Base-by-base conservation (phyloP, 2,888 invertebrate genomes). In the Embidobia sp. region DNA sequence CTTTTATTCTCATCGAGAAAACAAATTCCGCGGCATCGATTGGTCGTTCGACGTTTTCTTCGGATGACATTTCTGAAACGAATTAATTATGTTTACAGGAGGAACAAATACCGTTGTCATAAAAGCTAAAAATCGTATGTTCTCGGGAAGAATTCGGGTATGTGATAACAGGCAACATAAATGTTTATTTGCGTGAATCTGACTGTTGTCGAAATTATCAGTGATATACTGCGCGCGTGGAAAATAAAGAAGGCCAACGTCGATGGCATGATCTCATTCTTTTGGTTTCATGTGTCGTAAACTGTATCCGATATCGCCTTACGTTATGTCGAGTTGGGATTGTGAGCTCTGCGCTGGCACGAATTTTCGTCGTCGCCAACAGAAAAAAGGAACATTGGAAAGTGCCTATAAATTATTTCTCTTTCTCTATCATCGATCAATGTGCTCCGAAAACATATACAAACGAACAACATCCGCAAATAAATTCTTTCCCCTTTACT, bases 221-320 rank as follows among this genome's bases (percentile, higher is more conserved):
- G 74, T 70, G 74, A 74, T 67, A 70, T 70, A 74, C 44, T 51
- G 44, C 61, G 48, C 15, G 55, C 7, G 4, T 13, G 35, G 48
- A 42, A 70, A 78, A 74, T 74, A 78, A 78, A 78, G 64, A 74
- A 77, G 59, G 64, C 70, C 29, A 64, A 74, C 59, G 74, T 78
- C 77, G 79, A 75, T 73, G 72, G 75, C 75, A 69, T 61, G 69
- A 79, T 73, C 72, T 79, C 77, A 79, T 79, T 75, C 79, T 79
- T 79, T 67, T 44, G 77, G 79, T 77, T 77, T 77, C 75, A 79
- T 77, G 77, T 79, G 77, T 79, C 75, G 75, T 79, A 79, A 79
- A 77, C 74, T 64, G 73, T 64, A 77, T 74, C 73, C 69, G 77
- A 77, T 77, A 77, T 74, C 73, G 61, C 64, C 70, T 64, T 57